phyloP scores from a whole-genome alignment of 64 coral and sea anemone genomes.

The Actinia equina region DNA sequence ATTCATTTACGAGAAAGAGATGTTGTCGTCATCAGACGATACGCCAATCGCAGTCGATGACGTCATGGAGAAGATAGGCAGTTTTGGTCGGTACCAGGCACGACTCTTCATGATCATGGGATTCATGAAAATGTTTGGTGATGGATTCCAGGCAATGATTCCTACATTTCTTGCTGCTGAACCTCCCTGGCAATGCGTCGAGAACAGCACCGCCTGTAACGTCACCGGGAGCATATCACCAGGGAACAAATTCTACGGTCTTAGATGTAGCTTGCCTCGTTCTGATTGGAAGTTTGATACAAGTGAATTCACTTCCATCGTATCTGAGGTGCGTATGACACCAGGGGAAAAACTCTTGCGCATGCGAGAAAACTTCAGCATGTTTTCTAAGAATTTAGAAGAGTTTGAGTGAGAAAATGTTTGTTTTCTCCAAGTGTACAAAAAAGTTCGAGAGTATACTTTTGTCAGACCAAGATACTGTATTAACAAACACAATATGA shows the following conservation, averaged over 20 bases:
- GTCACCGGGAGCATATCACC: conserved; percentile 40
- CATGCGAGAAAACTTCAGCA: no score
- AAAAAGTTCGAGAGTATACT: no score
- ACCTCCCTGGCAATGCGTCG: conserved; percentile 57
- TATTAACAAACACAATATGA: no score
- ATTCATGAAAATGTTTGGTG: conserved; percentile 41
- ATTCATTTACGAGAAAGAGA: neutral
- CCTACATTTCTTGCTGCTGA: conserved; percentile 49
- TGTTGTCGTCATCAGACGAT: neutral
- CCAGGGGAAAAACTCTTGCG: no score
- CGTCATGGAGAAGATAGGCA: conserved; percentile 41
- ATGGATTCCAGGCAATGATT: conserved; percentile 41
- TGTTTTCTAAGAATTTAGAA: no score
- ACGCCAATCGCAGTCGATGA: conserved; percentile 35
- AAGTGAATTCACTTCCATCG: conserved; percentile 51
- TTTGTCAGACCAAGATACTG: no score
- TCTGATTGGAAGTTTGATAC: conserved; percentile 68
- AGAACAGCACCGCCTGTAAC: conserved; percentile 50
- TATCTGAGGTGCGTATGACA: conserved; percentile 37
- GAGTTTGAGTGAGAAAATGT: no score
- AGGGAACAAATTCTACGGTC: conserved; percentile 22
- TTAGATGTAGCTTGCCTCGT: conserved; percentile 45
- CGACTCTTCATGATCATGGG: conserved; percentile 28
- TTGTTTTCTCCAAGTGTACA: no score
- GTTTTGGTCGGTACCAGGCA: conserved; percentile 42